These are phyloP conservation scores for Cheumatopsyche charites DNA, from an alignment of 1,140 invertebrate species.

Conservation along the genomic window DNA sequence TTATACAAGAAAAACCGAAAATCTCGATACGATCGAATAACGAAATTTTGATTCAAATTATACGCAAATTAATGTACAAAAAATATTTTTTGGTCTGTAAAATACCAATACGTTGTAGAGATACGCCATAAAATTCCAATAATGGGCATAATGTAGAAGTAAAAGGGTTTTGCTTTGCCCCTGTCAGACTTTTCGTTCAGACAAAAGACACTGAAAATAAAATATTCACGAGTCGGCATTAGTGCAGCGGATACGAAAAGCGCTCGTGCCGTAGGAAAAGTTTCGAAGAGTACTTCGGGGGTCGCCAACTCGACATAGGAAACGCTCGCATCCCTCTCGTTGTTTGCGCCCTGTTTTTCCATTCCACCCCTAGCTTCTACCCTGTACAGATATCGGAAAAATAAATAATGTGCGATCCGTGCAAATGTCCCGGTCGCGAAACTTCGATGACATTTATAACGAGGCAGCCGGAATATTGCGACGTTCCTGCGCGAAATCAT, in stretches of 20 bases:
- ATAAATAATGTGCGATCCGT: too few relatives aligned
- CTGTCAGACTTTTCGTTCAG: neutral
- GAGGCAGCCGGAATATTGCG: constrained; percentile 2
- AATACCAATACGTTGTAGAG: too few relatives aligned
- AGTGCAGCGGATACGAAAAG: constrained; percentile 16
- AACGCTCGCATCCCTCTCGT: neutral
- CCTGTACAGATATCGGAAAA: too few relatives aligned
- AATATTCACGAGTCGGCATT: constrained; percentile 34
- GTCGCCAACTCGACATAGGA: neutral
- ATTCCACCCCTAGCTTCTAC: too few relatives aligned
- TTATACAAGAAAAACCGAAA: too few relatives aligned
- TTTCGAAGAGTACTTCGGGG: neutral
- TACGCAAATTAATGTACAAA: too few relatives aligned
- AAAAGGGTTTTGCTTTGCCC: constrained; percentile 3
- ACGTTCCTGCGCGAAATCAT: neutral
- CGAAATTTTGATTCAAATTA: too few relatives aligned
- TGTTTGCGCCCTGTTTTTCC: neutral
- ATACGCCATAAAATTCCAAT: neutral
- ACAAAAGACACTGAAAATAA: constrained; percentile 33
- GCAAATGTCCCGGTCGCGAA: neutral
- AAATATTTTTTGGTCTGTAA: too few relatives aligned
- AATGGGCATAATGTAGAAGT: neutral
- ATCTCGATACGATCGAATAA: too few relatives aligned
- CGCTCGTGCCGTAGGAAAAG: neutral
- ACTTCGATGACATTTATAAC: constrained; percentile 20